phyloP scores from a whole-genome alignment of 2,888 invertebrate genomes.

The Hetaerina titia region DNA sequence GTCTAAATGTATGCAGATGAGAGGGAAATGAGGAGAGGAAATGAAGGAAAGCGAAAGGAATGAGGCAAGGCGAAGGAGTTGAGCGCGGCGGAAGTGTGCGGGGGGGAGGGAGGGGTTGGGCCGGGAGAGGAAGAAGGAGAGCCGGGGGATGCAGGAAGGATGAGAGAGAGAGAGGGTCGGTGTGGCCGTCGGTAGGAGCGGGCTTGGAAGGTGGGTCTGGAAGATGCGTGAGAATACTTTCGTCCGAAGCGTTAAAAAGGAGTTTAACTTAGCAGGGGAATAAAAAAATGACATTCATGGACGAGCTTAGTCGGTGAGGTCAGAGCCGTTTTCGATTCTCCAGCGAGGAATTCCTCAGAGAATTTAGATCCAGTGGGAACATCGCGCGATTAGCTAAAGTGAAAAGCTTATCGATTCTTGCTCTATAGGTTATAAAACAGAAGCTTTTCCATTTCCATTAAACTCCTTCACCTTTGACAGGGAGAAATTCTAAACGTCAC shows the following conservation, averaged over 20 bases:
- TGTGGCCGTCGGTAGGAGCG: not conserved
- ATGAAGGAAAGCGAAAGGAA: not conserved
- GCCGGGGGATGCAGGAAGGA: not conserved
- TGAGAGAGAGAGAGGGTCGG: not conserved
- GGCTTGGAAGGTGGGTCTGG: not conserved
- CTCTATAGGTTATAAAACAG: not conserved
- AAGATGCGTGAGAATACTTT: not conserved
- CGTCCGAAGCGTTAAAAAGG: slow-evolving; percentile 15
- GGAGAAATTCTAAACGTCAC: too few species aligned
- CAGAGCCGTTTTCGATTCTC: slow-evolving; percentile 16
- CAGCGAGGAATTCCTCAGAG: not conserved
- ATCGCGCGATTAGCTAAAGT: not conserved
- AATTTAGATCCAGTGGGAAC: not conserved
- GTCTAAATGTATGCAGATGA: slow-evolving; percentile 1
- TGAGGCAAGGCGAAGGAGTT: not conserved
- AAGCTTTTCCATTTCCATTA: too few species aligned
- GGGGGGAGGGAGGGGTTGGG: too few species aligned
- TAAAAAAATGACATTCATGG: not conserved
- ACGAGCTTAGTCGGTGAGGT: slow-evolving; percentile 37
- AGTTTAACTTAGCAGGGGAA: slow-evolving; percentile 16
- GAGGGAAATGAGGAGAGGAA: not conserved
- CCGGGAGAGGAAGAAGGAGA: too few species aligned
- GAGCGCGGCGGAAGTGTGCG: not conserved
- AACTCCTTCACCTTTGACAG: too few species aligned
- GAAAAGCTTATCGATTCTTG: not conserved